A percentile compares a stretch with the other conserved stretches of the same genome.
Conservation (phyloP, 2,797 vertebrate genomes). For the Sebastes elongatus region DNA sequence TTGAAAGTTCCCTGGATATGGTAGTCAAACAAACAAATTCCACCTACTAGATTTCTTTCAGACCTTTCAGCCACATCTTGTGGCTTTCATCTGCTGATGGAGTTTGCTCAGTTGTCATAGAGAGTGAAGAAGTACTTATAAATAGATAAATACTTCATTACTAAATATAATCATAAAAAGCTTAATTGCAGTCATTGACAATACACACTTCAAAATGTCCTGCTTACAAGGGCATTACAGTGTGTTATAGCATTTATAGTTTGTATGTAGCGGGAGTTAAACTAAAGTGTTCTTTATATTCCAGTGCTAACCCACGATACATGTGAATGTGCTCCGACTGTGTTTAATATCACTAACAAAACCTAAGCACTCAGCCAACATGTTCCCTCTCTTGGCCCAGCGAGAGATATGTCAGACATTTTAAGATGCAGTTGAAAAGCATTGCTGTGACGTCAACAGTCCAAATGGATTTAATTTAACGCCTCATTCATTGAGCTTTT, state of each 20-base stretch:
- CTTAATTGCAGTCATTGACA: not conserved
- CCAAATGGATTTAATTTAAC: constrained; percentile 68
- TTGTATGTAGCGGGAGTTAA: not conserved
- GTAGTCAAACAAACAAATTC: not conserved
- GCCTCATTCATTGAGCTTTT: constrained; percentile 56
- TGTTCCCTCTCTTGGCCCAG: not conserved
- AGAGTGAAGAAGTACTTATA: no score
- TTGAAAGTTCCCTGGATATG: rapidly evolving
- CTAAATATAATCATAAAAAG: not conserved
- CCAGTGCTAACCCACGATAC: not conserved
- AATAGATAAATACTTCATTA: not conserved
- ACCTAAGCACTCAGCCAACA: not conserved
- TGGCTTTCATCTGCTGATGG: not conserved
- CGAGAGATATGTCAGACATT: constrained; percentile 36
- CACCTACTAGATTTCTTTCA: not conserved
- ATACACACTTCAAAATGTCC: not conserved
- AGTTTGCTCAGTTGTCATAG: no score
- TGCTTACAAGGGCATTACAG: not conserved
- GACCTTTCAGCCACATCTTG: no score
- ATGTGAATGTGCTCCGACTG: not conserved
- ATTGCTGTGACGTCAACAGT: constrained; percentile 38
- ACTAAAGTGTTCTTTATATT: not conserved
- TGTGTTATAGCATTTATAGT: not conserved
- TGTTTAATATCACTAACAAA: constrained; percentile 13
- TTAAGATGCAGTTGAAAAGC: constrained; percentile 32